Evolutionary conservation across 1,140 invertebrate genomes (phyloP), one percentile per base, ranked within the genome.

Genomic region (Arion vulgaris): DNA sequence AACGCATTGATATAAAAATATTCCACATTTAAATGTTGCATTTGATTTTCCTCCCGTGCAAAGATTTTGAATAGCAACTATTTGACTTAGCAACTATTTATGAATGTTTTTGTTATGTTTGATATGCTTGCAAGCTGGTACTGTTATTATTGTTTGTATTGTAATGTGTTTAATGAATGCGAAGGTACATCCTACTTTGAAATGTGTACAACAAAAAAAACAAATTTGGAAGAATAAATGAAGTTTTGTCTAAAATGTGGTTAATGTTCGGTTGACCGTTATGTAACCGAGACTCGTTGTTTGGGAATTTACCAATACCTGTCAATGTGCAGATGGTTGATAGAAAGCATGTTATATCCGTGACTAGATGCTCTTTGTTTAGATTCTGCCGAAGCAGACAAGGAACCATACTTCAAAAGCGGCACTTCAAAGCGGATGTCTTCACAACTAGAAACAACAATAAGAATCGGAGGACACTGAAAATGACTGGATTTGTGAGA

Each of bases 401-500:
- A 7, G 62, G n/a, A 17, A 32, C 19, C 2, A 5, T 66, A 34
- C 62, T 66, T 23, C 1, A n/a, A 66, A 66, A 66, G 62, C 17
- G 9, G 62, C 2, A 66, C 62, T 66, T 66, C 9, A 66, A 66
- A 66, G 32, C 62, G 62, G 62, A 66, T 66, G 62, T 66, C 62
- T 66, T 28, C 62, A 32, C 5, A 66, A 32, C 62, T 66, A 66
- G 32, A 66, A 66, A 66, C 62, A 66, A 66, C 62, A 66, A 66
- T 66, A 66, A 66, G 62, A 66, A 66, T 66, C 32, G 62, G 62
- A 28, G 28, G 28, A 66, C 62, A 66, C 28, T 7, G 62, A 66
- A 66, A 66, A 66, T 66, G 62, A 66, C 62, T 32, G 62, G 36
- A 73, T 41, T 73, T 73, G 38, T 39, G 71, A 73, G 32, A 73